Base-by-base conservation (phyloP, 2,797 vertebrate species). In the Macropodus opercularis region DNA sequence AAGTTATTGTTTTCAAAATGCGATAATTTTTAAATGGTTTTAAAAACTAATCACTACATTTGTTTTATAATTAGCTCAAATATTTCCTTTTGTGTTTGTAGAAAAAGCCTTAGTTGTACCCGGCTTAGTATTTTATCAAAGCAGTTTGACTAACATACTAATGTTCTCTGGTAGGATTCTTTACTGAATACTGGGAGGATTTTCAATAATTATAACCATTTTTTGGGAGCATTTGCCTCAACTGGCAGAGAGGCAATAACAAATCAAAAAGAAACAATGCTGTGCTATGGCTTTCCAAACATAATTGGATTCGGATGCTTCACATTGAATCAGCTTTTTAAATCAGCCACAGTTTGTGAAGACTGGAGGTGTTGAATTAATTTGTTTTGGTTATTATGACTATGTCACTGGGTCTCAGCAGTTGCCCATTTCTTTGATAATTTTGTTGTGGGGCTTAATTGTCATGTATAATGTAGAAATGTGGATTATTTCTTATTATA, bases 251-350 rank as follows among this genome's bases (percentile, higher is more conserved):
- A 34, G 34, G 29, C 63, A 57, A 70, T 56, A 55, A 7, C 52
- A 79, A 83, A 84, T 88, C 74, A 83, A 64, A 83, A 73, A 51
- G 59, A 65, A 74, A 81, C 80, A 47, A 77, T 7, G 39, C 46
- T 35, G 68, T 13, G n/a, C 36, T 67, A 47, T 42, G 63, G 44
- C 63, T 71, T 85, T 81, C 62, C 77, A 83, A 76, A 75, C 77
- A 80, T 74, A 83, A 87, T 83, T 86, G 64, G 72, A 77, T 86
- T 83, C 71, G 74, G 64, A 72, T 7, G 4, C 65, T 51, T 40
- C 57, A 69, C 77, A 65, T 87, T 75, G 76, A 80, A 57, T 78
- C 53, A 60, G 70, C 58, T 57, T 69, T 76, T 84, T 87, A 83
- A 84, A 86, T 83, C 69, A 64, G 66, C 39, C 55, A 53, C 48